Evolutionary conservation across 1,140 invertebrate genomes (phyloP).

Genomic region (Hetaerina americana): DNA sequence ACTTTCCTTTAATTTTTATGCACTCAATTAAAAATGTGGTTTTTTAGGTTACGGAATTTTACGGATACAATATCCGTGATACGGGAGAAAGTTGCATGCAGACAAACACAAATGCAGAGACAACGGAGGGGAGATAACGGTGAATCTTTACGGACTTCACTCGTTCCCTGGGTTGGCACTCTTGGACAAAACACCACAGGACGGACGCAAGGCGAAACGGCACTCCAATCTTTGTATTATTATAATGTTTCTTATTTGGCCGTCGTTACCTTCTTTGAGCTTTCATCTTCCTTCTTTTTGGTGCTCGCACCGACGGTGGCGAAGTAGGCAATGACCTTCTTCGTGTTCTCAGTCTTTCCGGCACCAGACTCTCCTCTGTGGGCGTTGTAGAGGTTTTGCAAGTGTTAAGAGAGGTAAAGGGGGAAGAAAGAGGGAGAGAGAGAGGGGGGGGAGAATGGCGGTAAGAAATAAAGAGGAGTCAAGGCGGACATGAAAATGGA

Average conservation of each 20-base stretch:
- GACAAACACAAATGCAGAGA: no score
- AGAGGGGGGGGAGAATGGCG: neutral
- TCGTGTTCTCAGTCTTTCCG: constrained; percentile 99
- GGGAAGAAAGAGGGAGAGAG: neutral
- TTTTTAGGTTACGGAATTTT: no score
- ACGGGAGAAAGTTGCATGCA: no score
- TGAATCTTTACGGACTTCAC: no score
- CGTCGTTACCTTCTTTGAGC: constrained; percentile 31
- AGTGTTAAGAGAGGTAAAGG: neutral
- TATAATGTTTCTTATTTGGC: neutral
- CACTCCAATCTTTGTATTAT: no score
- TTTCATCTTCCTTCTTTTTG: constrained; percentile 52
- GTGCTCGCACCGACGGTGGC: constrained; percentile 83
- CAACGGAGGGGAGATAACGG: no score
- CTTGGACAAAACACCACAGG: no score
- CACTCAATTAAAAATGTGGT: no score
- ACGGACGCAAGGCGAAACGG: no score
- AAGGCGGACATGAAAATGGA: neutral
- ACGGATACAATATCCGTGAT: no score
- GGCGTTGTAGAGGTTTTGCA: constrained; percentile 6
- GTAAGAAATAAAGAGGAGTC: neutral
- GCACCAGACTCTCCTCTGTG: constrained; percentile 95
- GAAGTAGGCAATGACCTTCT: constrained; percentile 99
- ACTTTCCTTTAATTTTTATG: no score
- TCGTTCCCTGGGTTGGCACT: no score